Percentiles rank a stretch among this genome's conserved stretches.
These are phyloP conservation scores for Drosophila neonasuta DNA, from an alignment of 2,888 invertebrate genomes.

Conservation along the genomic window DNA sequence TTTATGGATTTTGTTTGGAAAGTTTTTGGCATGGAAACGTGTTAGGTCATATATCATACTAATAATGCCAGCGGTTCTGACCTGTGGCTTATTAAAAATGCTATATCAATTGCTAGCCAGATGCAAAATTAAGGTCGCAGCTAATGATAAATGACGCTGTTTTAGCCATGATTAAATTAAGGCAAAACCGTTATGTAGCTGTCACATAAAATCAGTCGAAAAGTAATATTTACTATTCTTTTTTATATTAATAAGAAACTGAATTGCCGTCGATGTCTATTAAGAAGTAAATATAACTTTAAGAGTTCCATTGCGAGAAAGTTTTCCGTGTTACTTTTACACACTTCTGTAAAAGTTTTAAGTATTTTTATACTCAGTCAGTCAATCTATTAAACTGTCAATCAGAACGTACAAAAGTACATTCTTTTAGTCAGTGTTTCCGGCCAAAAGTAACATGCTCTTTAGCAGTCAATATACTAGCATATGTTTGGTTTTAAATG, in stretches of 20 bases:
- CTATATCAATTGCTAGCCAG: conserved; percentile 11
- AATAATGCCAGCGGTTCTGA: conserved; percentile 37
- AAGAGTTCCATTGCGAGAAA: neutral
- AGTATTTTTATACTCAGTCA: neutral
- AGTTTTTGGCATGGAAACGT: neutral
- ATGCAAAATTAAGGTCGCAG: conserved; percentile 26
- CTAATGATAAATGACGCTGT: conserved; percentile 39
- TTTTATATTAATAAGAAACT: neutral
- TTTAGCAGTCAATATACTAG: neutral
- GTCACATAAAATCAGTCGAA: neutral
- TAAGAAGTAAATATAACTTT: too few relatives aligned
- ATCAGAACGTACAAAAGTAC: neutral
- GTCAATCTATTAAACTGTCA: conserved; percentile 1
- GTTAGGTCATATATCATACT: conserved; percentile 36
- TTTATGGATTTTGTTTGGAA: conserved; percentile 16
- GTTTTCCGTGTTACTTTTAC: neutral
- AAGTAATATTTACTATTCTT: neutral
- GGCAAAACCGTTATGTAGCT: conserved; percentile 6
- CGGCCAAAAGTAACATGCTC: neutral
- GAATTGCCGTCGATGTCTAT: neutral
- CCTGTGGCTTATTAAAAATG: conserved; percentile 32
- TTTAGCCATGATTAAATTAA: conserved; percentile 29
- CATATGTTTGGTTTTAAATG: neutral
- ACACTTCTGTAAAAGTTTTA: neutral
- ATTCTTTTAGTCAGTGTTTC: neutral